Evolutionary conservation across 2,888 invertebrate species (phyloP).

Genomic region (Apoderus coryli): DNA sequence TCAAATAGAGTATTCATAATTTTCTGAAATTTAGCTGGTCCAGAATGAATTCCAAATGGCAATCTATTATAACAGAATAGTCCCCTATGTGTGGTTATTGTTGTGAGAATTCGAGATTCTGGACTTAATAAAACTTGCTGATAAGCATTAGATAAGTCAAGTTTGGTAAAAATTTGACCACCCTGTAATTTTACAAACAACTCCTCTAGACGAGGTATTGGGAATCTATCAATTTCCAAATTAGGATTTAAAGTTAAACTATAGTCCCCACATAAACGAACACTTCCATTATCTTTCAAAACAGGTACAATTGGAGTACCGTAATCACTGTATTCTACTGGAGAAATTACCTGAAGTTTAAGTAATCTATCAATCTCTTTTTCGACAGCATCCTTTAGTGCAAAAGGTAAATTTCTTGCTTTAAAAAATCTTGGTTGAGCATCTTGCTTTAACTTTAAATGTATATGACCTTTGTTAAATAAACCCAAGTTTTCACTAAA

Average conservation of each 20-base stretch:
- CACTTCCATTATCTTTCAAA: no score
- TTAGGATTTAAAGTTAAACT: conserved; percentile 12
- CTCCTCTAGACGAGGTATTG: conserved; percentile 13
- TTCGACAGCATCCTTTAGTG: not conserved
- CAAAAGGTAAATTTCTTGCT: not conserved
- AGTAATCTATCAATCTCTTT: not conserved
- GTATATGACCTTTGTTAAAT: not conserved
- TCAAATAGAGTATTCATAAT: conserved; percentile 13
- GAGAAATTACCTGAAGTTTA: no score
- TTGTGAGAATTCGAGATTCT: no score
- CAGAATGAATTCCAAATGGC: conserved; percentile 13
- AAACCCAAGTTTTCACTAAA: not conserved
- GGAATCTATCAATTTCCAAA: conserved; percentile 12
- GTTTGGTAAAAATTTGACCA: conserved; percentile 12
- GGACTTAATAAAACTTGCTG: conserved; percentile 13
- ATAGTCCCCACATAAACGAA: no score
- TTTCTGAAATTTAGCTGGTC: conserved; percentile 14
- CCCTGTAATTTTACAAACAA: conserved; percentile 8
- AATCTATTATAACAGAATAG: conserved; percentile 13
- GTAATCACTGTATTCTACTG: no score
- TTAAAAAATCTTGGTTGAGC: not conserved
- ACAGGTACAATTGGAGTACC: no score
- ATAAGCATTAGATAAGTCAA: conserved; percentile 15
- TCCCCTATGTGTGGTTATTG: no score
- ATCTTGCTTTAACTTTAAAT: not conserved